Evolutionary conservation across 2,113 vertebrate species (phyloP), one percentile per base, ranked within the genome.

Genomic region (Prietella phreatophila): DNA sequence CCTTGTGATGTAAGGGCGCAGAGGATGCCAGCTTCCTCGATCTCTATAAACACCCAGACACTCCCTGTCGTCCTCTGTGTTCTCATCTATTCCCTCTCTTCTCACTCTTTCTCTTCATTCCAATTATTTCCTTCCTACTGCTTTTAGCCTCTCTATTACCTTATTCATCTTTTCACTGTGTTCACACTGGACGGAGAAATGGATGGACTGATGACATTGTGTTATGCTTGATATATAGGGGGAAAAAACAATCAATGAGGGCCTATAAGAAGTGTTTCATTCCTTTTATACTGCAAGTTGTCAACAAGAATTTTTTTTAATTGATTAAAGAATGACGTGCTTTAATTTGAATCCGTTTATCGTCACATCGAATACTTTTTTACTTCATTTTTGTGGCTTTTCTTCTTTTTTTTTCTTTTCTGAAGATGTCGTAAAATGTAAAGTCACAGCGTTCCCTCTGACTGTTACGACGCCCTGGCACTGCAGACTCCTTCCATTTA

Each of bases 11-110:
- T 93, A 92, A 92, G 90, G 85, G 90, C 82, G 76, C 86, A 5
- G 82, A 93, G 88, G 93, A 93, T 91, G 92, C 91, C 93, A 91
- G 89, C 60, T 90, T 91, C 88, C 25, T 90, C 89, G 87, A 67
- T 89, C 83, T 69, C 92, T 88, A 88, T 90, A 92, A 88, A 94
- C 92, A 79, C 65, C 78, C 60, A 79, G 47, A 6, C 2, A 53
- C 4, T 65, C 47, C 53, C 13, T 53, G 14, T 53, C 30, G 50
- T 53, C 75, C 91, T 93, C 90, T 91, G 89, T 90, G 53, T 91
- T 86, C 36, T 76, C 22, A 42, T 42, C 36, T 42, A 9, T 75
- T 27, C 89, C 65, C 65, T 86, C 89, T 82, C 13, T 55, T 39
- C 56, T 81, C n/a, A 50, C 75, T 20, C 63, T 60, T 25, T 82